Conservation (phyloP, 2,888 invertebrate genomes). For the Trichopoda pennipes region DNA sequence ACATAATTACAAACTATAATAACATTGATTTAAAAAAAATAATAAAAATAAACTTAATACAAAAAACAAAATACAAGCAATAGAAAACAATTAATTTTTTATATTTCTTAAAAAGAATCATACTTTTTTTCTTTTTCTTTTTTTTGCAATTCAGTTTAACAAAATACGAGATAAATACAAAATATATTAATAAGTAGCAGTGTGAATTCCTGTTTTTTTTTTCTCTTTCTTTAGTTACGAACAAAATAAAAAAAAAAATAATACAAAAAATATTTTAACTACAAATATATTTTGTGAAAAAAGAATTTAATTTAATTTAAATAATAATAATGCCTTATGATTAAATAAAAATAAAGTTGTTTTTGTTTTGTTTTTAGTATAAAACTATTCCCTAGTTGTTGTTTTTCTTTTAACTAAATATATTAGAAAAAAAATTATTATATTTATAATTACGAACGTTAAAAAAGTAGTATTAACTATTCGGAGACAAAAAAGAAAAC, state of each 20-base stretch:
- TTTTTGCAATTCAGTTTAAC: constrained; percentile 56
- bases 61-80: constrained; percentile 68
- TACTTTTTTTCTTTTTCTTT: too few relatives aligned
- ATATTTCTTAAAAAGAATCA: constrained; percentile 56
- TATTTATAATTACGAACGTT: constrained; percentile 38
- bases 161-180: constrained; percentile 63
- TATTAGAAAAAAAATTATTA: constrained; percentile 21
- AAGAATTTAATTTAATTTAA: constrained; percentile 31
- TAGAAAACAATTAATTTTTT: constrained; percentile 66
- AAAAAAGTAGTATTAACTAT: constrained; percentile 42
- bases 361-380: constrained; percentile 33
- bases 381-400: constrained; percentile 65
- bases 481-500: constrained; percentile 20
- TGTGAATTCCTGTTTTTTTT: constrained; percentile 37
- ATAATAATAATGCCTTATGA: constrained; percentile 34
- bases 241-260: constrained; percentile 60
- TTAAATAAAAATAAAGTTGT: constrained; percentile 34
- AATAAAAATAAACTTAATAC: constrained; percentile 64
- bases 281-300: constrained; percentile 50
- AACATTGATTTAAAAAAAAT: constrained; percentile 76
- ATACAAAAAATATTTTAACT: constrained; percentile 60
- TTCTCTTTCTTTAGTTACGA: constrained; percentile 46
- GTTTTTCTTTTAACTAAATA: constrained; percentile 53
- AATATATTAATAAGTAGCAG: constrained; percentile 65
- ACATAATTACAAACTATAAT: constrained; percentile 74